Evolutionary conservation across 2,113 vertebrate species (phyloP), one percentile per base, ranked within the genome.

Genomic region (Delphinus delphis): DNA sequence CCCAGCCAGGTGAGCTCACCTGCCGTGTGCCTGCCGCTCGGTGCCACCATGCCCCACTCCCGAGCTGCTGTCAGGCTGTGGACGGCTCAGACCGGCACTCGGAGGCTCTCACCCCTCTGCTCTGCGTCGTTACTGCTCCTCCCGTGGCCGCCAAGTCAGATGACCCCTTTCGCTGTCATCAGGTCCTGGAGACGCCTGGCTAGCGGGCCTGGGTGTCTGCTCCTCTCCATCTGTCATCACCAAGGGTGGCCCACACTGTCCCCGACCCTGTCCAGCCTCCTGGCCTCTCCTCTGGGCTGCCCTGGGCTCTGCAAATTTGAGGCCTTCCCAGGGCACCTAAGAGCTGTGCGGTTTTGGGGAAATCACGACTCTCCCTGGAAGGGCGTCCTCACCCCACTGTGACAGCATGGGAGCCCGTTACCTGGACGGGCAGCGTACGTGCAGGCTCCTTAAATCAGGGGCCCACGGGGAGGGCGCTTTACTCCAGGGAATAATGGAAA

Each of bases 401-500:
- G 73, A 58, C 6, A 7, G 14, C 4, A 20, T 0, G 3, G 2
- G 15, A 13, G 53, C 28, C 68, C 5, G 28, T 25, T 6, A 15
- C 20, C 26, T 11, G 3, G 90, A 18, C 1, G 21, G 38, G 38
- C 21, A 3, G 36, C 15, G 8, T 0, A 9, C 5, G 14, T 50
- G 74, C 11, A 2, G 53, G 41, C 17, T 31, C 13, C 68, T 28
- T 4, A 25, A 2, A 25, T 3, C 50, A 4, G 65, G 55, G n/a
- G 23, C 62, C n/a, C 4, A 3, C 2, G 2, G 11, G 38, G 44
- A 25, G 23, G 65, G 3, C 2, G 13, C 3, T 2, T 23, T 4
- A 26, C 11, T 25, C 28, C 21, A 9, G 36, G 36, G 21, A 1
- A 3, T n/a, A n/a, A 47, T 38, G 38, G 38, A 38, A 15, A 20